Evolutionary conservation across 2,113 vertebrate species (phyloP).

Genomic region (Macquaria australasica): DNA sequence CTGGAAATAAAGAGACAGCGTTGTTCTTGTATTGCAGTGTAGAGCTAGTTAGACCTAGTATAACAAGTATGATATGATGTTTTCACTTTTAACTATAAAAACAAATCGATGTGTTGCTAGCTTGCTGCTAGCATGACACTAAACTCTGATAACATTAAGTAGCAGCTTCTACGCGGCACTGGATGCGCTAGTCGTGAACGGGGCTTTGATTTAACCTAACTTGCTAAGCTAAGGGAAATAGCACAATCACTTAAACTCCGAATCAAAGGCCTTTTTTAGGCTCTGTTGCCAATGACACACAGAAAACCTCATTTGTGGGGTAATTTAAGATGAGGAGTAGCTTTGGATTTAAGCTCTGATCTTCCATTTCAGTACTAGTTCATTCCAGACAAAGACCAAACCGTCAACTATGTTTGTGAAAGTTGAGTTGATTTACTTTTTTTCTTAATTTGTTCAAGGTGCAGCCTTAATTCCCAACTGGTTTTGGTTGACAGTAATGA

Average conservation of each 20-base stretch:
- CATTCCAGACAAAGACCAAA: constrained; percentile 26
- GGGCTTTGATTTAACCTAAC: too few species aligned
- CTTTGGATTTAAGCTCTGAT: constrained; percentile 29
- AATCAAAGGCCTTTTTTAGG: not conserved
- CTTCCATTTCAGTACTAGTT: constrained; percentile 9
- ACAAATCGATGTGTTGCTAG: not conserved
- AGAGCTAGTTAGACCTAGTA: not conserved
- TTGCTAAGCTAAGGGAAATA: not conserved
- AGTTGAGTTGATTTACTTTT: constrained; percentile 33
- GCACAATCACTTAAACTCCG: not conserved
- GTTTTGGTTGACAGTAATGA: constrained; percentile 40
- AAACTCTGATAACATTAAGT: too few species aligned
- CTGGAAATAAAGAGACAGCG: too few species aligned
- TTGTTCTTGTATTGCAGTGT: not conserved
- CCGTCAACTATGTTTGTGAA: constrained; percentile 20
- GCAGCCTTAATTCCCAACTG: constrained; percentile 41
- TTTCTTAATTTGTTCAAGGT: constrained; percentile 23
- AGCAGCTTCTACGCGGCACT: too few species aligned
- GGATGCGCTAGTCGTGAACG: too few species aligned
- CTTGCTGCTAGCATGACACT: too few species aligned
- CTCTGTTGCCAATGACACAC: not conserved
- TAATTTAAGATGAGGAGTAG: constrained; percentile 13
- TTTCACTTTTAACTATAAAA: not conserved
- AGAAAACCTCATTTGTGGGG: not conserved
- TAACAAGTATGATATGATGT: not conserved